Evolutionary conservation across 2,888 invertebrate species (phyloP).

Genomic region (Corythucha ciliata): DNA sequence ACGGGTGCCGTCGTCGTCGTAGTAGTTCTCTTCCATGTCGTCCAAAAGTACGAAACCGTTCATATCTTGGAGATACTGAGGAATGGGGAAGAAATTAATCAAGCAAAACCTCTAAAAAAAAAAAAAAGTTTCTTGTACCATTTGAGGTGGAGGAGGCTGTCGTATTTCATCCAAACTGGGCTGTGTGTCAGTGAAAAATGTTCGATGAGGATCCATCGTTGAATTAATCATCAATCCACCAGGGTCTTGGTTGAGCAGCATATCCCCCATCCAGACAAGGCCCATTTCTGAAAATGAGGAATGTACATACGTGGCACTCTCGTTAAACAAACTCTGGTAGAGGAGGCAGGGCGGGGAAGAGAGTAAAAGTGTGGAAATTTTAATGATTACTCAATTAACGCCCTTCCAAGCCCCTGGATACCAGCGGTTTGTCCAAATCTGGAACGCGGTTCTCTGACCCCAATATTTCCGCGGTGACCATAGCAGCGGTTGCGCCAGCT

Average conservation of each 20-base stretch:
- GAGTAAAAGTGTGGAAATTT: too few relatives aligned
- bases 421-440: too few relatives aligned
- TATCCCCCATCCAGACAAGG: constrained; percentile 60
- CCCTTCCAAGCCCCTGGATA: too few relatives aligned
- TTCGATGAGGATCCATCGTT: constrained; percentile 40
- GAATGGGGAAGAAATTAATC: background rate
- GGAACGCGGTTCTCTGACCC: too few relatives aligned
- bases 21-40: constrained; percentile 44
- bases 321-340: too few relatives aligned
- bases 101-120: background rate
- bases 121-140: constrained; percentile 40
- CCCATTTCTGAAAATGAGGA: constrained; percentile 45
- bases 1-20: too few relatives aligned
- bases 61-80: constrained; percentile 38
- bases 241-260: constrained; percentile 45
- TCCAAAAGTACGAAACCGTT: constrained; percentile 41
- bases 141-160: constrained; percentile 41
- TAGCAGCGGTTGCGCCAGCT: too few relatives aligned
- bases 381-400: too few relatives aligned
- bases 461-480: too few relatives aligned
- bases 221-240: constrained; percentile 42
- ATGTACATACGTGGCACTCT: too few relatives aligned
- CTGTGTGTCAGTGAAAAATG: constrained; percentile 41
- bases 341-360: too few relatives aligned
- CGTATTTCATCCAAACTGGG: constrained; percentile 30